Conservation (phyloP, 2,113 vertebrate genomes). For the Tautogolabrus adspersus region DNA sequence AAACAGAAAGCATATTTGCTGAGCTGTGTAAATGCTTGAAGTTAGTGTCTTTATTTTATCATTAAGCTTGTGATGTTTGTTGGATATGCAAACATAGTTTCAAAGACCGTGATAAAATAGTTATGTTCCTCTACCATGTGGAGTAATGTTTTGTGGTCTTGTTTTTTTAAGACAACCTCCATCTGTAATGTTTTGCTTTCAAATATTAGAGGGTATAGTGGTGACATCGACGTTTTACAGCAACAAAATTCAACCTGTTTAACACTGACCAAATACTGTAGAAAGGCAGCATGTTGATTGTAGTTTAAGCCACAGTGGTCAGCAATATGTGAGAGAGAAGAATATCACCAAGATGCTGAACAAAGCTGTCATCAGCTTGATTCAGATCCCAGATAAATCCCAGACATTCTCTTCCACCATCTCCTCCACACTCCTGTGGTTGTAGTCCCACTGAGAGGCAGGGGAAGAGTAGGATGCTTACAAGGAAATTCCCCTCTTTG, state of each 20-base stretch:
- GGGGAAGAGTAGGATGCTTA: conserved; percentile 54
- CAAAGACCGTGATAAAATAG: conserved; percentile 37
- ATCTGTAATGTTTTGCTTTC: background rate
- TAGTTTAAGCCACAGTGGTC: conserved; percentile 43
- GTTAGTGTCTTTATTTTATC: conserved; percentile 62
- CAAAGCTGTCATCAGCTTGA: conserved; percentile 68
- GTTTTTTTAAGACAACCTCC: conserved; percentile 19
- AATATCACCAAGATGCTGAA: conserved; percentile 58
- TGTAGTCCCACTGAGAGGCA: conserved; percentile 30
- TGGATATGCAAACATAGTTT: conserved; percentile 57
- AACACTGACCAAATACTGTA: background rate
- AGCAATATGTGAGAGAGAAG: conserved; percentile 45
- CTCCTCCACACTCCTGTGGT: conserved; percentile 16
- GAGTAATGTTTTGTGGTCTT: conserved; percentile 29
- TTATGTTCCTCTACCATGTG: conserved; percentile 32
- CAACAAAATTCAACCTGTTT: conserved; percentile 1
- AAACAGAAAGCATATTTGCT: conserved; percentile 58
- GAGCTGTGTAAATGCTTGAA: conserved; percentile 64
- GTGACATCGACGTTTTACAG: conserved; percentile 19
- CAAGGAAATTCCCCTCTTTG: conserved; percentile 59
- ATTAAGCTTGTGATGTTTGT: conserved; percentile 63
- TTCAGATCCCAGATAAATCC: conserved; percentile 60
- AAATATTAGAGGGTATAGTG: background rate
- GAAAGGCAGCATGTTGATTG: conserved; percentile 20
- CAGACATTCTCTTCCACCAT: conserved; percentile 48